Conservation (phyloP, 2,113 vertebrate genomes). For the Pteronura brasiliensis region DNA sequence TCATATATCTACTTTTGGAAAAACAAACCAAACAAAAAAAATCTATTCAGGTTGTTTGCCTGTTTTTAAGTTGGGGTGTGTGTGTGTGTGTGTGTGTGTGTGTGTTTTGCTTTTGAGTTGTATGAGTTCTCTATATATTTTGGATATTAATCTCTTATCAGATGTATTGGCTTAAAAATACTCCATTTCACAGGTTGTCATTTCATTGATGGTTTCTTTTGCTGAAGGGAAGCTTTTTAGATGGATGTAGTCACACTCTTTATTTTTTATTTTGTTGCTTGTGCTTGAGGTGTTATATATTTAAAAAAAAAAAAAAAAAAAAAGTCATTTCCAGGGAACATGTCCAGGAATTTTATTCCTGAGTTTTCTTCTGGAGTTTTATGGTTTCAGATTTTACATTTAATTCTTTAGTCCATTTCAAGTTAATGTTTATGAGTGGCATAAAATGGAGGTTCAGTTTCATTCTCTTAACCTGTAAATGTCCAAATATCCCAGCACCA, state of each 20-base stretch:
- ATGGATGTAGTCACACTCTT: background rate
- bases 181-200: background rate
- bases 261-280: background rate
- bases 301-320: background rate
- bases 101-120: background rate
- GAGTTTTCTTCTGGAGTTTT: background rate
- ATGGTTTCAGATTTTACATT: background rate
- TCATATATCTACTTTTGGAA: background rate
- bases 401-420: background rate
- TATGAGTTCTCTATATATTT: background rate
- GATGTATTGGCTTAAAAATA: background rate
- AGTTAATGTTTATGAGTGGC: background rate
- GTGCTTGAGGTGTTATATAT: background rate
- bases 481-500: background rate
- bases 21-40: too few relatives aligned
- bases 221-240: background rate
- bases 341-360: background rate
- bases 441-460: background rate
- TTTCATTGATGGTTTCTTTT: background rate
- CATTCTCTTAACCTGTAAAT: background rate
- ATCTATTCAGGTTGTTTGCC: background rate
- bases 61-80: background rate
- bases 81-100: background rate
- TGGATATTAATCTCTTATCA: background rate
- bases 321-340: background rate